Evolutionary conservation across 1,140 invertebrate genomes (phyloP).

Genomic region (Zaprionus taronus): DNA sequence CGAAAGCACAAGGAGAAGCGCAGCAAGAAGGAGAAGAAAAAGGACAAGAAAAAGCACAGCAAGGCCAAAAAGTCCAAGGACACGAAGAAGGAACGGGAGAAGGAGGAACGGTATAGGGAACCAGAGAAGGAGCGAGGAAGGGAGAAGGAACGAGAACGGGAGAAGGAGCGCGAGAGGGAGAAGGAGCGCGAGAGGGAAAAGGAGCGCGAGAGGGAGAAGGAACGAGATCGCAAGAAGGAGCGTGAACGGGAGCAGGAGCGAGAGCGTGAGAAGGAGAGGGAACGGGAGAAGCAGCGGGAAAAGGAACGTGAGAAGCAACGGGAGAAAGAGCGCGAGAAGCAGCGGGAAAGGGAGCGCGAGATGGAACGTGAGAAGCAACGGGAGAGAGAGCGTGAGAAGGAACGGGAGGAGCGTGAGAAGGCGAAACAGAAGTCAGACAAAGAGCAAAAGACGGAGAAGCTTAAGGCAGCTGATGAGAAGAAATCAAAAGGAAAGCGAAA

Average conservation of each 20-base stretch:
- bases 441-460: slow-evolving; percentile 12
- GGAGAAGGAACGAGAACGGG: slow-evolving; percentile 32
- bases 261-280: slow-evolving; percentile 12
- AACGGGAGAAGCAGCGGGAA: slow-evolving; percentile 23
- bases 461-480: slow-evolving; percentile 37
- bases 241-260: slow-evolving; percentile 1
- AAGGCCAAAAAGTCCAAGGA: slow-evolving; percentile 59
- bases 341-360: slow-evolving; percentile 5
- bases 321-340: slow-evolving; percentile 9
- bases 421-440: slow-evolving; percentile 39
- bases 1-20: slow-evolving; percentile 53
- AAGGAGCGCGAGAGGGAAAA: slow-evolving; percentile 28
- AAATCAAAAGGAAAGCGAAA: slow-evolving; percentile 57
- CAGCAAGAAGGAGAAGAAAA: slow-evolving; percentile 43
- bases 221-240: not conserved
- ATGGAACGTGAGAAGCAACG: slow-evolving; percentile 6
- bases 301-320: slow-evolving; percentile 2
- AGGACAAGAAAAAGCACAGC: slow-evolving; percentile 40
- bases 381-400: slow-evolving; percentile 10
- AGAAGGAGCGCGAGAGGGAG: slow-evolving; percentile 29
- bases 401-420: slow-evolving; percentile 30
- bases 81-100: slow-evolving; percentile 29
- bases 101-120: not conserved
- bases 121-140: not conserved
- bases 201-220: not conserved